Evolutionary conservation across 35 echinoderm and acorn worm genomes (phyloP), one percentile per base, ranked within the genome.

Genomic region (Patiria miniata): DNA sequence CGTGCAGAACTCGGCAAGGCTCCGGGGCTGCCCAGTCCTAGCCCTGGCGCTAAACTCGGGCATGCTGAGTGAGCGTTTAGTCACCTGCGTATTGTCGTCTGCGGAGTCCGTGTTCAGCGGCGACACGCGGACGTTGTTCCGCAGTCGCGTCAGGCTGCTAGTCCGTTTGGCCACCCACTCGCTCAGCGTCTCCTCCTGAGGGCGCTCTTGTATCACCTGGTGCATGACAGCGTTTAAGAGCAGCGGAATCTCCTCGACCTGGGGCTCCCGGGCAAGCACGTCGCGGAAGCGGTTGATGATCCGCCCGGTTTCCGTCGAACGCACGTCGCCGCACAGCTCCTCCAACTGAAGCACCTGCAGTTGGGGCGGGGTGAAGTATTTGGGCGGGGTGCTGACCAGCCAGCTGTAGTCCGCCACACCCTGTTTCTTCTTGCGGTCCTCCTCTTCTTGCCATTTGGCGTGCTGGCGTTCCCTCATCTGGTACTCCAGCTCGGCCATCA

Each of bases 1-100:
- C 38, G 94, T 91, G 93, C 94, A 97, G 87, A 93, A 97, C 86
- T 97, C 94, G 39, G 94, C 90, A 50, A 97, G 78, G 38, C 81
- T 86, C 52, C 90, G 92, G 17, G 80, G 86, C 51, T 83, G 87
- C 34, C 57, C 82, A 23, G 77, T 91, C 21, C 83, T 44, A 6
- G 42, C 12, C 40, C 84, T 78, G 36, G 81, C 77, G 53, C 87
- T 83, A 61, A 97, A 97, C 68, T 97, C 94, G 33, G 94, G 91
- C 56, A 97, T 80, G 82, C 94, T 97, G 15, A 90, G 42, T 14
- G 90, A 91, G 37, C 94, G 47, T 40, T 91, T 84, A 17, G 61
- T 91, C n/a, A 68, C 73, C 79, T 33, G 57, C 58, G 53, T 86
- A 28, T 80, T 73, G 57, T 51, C 79, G 36, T 91, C 60, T 86